Evolutionary conservation across 2,888 invertebrate genomes (phyloP).

Genomic region (Phasia obesa): DNA sequence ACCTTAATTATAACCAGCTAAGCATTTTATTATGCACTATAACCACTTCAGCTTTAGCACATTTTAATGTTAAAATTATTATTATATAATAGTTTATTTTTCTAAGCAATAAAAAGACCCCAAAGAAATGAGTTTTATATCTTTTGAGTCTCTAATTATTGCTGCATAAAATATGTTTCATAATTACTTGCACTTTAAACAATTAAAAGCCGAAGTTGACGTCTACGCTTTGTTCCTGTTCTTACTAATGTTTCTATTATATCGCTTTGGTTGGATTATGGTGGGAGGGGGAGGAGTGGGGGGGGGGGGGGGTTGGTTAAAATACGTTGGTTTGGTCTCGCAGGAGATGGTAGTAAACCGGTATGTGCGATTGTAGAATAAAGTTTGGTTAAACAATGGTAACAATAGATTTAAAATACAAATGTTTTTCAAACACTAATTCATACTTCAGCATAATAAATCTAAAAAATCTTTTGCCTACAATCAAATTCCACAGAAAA

Average conservation of each 20-base stretch:
- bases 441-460: slow-evolving; percentile 8
- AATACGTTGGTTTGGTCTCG: no score
- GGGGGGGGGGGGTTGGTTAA: no score
- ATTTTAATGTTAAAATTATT: slow-evolving; percentile 10
- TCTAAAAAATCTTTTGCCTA: slow-evolving; percentile 3
- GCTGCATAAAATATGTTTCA: slow-evolving; percentile 33
- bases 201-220: slow-evolving; percentile 13
- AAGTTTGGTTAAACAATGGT: not conserved
- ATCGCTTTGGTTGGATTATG: slow-evolving; percentile 12
- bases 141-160: slow-evolving; percentile 1
- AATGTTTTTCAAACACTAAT: slow-evolving; percentile 20
- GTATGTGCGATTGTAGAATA: not conserved
- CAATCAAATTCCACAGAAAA: slow-evolving; percentile 23
- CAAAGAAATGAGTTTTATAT: not conserved
- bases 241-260: not conserved
- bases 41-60: not conserved
- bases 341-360: no score
- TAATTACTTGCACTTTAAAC: slow-evolving; percentile 57
- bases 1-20: slow-evolving; percentile 11
- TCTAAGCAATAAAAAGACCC: not conserved
- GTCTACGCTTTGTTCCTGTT: slow-evolving; percentile 14
- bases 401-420: slow-evolving; percentile 43
- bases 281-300: not conserved
- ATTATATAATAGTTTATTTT: slow-evolving; percentile 33
- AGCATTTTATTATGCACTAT: not conserved